These are phyloP conservation scores for Archaeoteleia sp. DNA, from an alignment of 2,888 invertebrate species.

Conservation along the genomic window DNA sequence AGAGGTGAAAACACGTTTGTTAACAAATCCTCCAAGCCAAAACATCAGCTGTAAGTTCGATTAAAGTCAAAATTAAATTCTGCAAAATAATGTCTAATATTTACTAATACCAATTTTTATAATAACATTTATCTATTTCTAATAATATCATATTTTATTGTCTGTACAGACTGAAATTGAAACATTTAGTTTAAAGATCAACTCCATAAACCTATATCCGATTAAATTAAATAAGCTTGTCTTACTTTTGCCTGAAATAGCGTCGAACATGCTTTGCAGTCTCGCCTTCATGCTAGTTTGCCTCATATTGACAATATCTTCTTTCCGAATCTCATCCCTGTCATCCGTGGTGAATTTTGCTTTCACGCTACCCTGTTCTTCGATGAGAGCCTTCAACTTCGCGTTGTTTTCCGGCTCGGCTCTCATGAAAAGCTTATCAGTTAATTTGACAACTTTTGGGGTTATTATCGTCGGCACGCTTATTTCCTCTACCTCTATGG, in stretches of 20 bases:
- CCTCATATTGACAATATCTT: conserved; percentile 71
- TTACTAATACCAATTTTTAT: no score
- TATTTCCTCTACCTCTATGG: background rate
- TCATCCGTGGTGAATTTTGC: conserved; percentile 65
- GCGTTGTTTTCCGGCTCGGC: conserved; percentile 69
- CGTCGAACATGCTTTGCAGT: conserved; percentile 72
- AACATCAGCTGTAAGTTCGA: no score
- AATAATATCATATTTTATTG: no score
- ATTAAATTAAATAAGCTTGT: no score
- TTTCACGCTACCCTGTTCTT: conserved; percentile 65
- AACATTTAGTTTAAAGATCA: no score
- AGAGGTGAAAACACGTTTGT: no score
- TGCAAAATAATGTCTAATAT: no score
- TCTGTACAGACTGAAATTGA: no score
- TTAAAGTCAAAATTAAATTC: no score
- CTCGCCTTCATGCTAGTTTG: conserved; percentile 70
- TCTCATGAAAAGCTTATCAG: conserved; percentile 71
- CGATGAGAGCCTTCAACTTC: conserved; percentile 64
- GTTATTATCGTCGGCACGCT: background rate
- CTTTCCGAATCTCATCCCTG: conserved; percentile 70
- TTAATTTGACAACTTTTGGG: conserved; percentile 51
- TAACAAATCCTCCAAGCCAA: no score
- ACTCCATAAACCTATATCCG: no score
- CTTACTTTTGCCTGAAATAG: conserved; percentile 71
- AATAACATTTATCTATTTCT: no score